These are phyloP conservation scores for Xenopus tropicalis DNA, from an alignment of 2,113 vertebrate species.

Conservation along the genomic window UCB_Xtro_10.0 CM004452.2:5492501-5493000, in stretches of 20 bases:
- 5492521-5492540: constrained; percentile 55
- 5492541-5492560: constrained; percentile 58
- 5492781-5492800: constrained; percentile 46
- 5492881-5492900: constrained; percentile 36
- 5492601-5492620: constrained; percentile 64
- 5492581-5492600: constrained; percentile 15
- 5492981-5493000: too few relatives aligned
- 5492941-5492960: constrained; percentile 27
- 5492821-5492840: neutral
- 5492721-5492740: neutral
- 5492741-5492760: constrained; percentile 24
- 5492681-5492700: too few relatives aligned
- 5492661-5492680: neutral
- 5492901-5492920: constrained; percentile 53
- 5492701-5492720: neutral
- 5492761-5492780: constrained; percentile 40
- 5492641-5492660: constrained; percentile 62
- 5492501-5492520: constrained; percentile 39
- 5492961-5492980: neutral
- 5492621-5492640: constrained; percentile 65
- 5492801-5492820: neutral
- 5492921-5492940: constrained; percentile 40
- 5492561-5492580: constrained; percentile 54
- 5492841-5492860: constrained; percentile 20
- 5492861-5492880: neutral